Percentiles rank a stretch among this genome's conserved stretches.
Conservation (phyloP, 2,797 vertebrate species). For the Acipenser ruthenus region DNA sequence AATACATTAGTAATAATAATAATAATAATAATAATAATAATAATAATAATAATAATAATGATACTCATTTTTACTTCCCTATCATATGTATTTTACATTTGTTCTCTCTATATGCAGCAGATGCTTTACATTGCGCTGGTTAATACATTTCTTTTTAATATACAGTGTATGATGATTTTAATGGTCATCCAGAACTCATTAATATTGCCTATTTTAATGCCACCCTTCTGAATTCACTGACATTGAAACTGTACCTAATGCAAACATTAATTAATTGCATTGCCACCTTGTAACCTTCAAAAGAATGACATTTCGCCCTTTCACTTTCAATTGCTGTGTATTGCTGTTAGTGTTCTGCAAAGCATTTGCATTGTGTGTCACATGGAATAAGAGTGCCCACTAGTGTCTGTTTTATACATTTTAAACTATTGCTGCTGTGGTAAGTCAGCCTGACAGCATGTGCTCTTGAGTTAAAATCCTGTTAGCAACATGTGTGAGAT, state of each 20-base stretch:
- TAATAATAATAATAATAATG: no score
- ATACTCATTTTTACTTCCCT: no score
- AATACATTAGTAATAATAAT: no score
- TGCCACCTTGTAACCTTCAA: constrained; percentile 44
- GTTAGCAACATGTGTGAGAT: no score
- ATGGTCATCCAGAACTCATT: constrained; percentile 26
- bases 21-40: no score
- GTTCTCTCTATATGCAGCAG: constrained; percentile 17
- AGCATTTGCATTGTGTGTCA: background rate
- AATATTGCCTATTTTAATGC: constrained; percentile 45
- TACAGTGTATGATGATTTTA: constrained; percentile 34
- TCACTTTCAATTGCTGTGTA: constrained; percentile 35
- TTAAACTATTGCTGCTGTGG: background rate
- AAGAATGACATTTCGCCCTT: constrained; percentile 41
- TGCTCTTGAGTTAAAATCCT: no score
- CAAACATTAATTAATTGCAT: constrained; percentile 57
- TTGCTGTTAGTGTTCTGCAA: background rate
- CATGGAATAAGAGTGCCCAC: constrained; percentile 58
- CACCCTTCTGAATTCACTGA: constrained; percentile 40
- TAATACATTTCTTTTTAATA: constrained; percentile 40
- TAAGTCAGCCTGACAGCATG: no score
- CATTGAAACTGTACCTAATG: constrained; percentile 50
- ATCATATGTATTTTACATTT: no score
- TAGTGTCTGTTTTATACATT: constrained; percentile 39
- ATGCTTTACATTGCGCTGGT: constrained; percentile 39